Evolutionary conservation across 2,113 vertebrate genomes (phyloP).

Genomic region (Penelope pileata): DNA sequence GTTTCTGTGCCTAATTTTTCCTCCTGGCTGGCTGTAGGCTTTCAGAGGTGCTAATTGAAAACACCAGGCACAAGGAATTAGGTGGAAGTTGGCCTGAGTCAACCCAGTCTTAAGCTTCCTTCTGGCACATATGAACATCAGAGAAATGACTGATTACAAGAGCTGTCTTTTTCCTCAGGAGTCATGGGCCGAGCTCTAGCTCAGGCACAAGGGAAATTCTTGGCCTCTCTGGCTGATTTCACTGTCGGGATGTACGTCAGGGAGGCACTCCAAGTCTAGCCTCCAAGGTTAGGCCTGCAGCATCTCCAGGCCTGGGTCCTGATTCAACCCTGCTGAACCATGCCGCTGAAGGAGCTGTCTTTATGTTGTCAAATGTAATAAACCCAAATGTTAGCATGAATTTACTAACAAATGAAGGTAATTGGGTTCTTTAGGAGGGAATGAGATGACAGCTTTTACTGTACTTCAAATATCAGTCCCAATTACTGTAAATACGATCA

Average conservation of each 20-base stretch:
- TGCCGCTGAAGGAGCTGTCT: not conserved
- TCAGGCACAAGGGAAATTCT: not conserved
- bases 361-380: slow-evolving; percentile 44
- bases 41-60: slow-evolving; percentile 44
- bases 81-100: not conserved
- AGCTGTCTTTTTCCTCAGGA: not conserved
- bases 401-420: slow-evolving; percentile 72
- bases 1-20: not conserved
- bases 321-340: not conserved
- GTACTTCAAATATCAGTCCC: slow-evolving; percentile 71
- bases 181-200: not conserved
- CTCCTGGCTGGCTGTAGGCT: not conserved
- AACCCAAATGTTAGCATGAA: slow-evolving; percentile 42
- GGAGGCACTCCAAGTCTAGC: not conserved
- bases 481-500: slow-evolving; percentile 75
- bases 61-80: not conserved
- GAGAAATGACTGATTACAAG: not conserved
- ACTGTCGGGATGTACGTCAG: not conserved
- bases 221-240: not conserved
- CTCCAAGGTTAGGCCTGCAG: not conserved
- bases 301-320: fast-evolving
- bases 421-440: slow-evolving; percentile 59
- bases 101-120: not conserved
- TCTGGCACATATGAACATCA: not conserved
- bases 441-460: slow-evolving; percentile 73